Evolutionary conservation across 2,888 invertebrate species (phyloP), one percentile per base, ranked within the genome.

Genomic region (Laspeyria flexula): DNA sequence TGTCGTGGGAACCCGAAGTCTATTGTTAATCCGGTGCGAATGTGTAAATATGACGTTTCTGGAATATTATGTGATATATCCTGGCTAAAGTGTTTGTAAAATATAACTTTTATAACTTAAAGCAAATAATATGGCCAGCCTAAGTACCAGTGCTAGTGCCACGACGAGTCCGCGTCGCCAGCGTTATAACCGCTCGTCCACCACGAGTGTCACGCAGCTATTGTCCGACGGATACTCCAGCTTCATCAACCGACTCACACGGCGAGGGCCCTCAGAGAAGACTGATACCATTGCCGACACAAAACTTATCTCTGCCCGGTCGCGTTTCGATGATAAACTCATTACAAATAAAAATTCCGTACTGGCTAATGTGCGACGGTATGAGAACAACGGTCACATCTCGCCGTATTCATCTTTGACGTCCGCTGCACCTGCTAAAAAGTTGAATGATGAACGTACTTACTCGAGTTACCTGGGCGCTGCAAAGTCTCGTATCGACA

Each of bases 171-270:
- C 82, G 80, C 93, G 95, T 58, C 94, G 95, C 65, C 94, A 94
- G 79, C 94, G 96, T 65, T 97, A 97, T 88, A 93, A 95, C 65
- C 95, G 97, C 59, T 93, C 94, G 60, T 96, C 97, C 43, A 96
- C 96, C 53, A 94, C 95, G 40, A 97, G 97, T 89, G 96, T 97
- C 71, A 96, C 97, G 62, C 97, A 97, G 87, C 92, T 97, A 75
- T 92, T 97, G 71, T 96, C 96, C 69, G 97, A 97, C 83, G 97
- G 97, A 71, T 97, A 97, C 88, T 96, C 96, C 76, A 97, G 95
- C 88, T 93, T 97, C 66, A 94, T 97, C 73, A 97, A 97, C 81
- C 94, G 97, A 65, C 93, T 97, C 74, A 96, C 95, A 27, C 94
- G 96, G 60, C 94, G 97, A 57, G 96, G 96, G 40, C 96, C 96